These are phyloP conservation scores for Trachymyrmex cornetzi DNA, from an alignment of 1,140 invertebrate genomes.

Conservation along the genomic window DNA sequence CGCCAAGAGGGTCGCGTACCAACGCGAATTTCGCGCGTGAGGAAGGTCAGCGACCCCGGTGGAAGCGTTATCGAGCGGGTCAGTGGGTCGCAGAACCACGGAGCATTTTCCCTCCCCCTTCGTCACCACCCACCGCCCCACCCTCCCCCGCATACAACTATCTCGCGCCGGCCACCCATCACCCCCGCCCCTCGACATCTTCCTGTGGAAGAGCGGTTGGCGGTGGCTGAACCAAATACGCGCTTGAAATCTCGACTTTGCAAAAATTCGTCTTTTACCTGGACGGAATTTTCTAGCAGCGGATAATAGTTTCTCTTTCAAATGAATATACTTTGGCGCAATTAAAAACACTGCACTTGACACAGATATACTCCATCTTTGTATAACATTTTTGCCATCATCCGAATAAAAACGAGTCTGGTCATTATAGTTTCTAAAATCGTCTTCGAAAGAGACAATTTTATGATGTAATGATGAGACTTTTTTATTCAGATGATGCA, in stretches of 20 bases:
- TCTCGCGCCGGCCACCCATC: slow-evolving; percentile 24
- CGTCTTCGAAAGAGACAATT: not conserved
- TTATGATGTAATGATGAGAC: not conserved
- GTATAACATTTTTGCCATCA: not conserved
- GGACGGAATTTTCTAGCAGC: not conserved
- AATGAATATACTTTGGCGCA: not conserved
- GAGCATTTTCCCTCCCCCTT: slow-evolving; percentile 77
- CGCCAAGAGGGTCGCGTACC: slow-evolving; percentile 50
- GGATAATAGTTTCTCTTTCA: not conserved
- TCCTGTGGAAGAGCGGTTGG: slow-evolving; percentile 62
- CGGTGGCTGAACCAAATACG: slow-evolving; percentile 51
- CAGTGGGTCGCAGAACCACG: slow-evolving; percentile 85
- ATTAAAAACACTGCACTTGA: not conserved
- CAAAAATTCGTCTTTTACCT: slow-evolving; percentile 31
- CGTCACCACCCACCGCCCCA: slow-evolving; percentile 17
- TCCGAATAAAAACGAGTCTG: not conserved
- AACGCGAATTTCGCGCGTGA: slow-evolving; percentile 78
- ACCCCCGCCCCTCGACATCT: slow-evolving; percentile 43
- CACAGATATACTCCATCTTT: not conserved
- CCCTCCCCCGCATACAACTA: slow-evolving; percentile 45
- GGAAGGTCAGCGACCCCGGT: slow-evolving; percentile 85
- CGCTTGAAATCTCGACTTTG: slow-evolving; percentile 44
- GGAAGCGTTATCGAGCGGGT: slow-evolving; percentile 87
- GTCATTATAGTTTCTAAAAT: not conserved
- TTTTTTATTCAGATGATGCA: not conserved